A percentile compares a stretch with the other conserved stretches of the same genome.
phyloP scores from a whole-genome alignment of 2,113 vertebrate species.

The Guaruba guarouba region DNA sequence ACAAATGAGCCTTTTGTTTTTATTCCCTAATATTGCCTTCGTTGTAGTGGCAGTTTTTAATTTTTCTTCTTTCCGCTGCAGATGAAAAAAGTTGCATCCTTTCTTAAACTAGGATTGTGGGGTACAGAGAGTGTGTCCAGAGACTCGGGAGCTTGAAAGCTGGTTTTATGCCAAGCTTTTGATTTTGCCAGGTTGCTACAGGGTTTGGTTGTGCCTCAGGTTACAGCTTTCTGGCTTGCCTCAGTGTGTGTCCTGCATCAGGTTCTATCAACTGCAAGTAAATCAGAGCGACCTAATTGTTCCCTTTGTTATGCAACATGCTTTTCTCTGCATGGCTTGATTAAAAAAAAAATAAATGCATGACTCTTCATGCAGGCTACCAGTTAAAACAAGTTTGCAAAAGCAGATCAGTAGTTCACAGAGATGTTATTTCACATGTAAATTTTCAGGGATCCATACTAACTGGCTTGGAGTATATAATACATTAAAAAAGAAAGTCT shows the following conservation, averaged over 20 bases:
- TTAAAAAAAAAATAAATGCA: slow-evolving; percentile 25
- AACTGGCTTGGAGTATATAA: background rate
- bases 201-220: slow-evolving; percentile 38
- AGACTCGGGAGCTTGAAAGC: background rate
- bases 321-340: slow-evolving; percentile 6
- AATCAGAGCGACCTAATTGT: slow-evolving; percentile 38
- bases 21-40: background rate
- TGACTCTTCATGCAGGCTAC: background rate
- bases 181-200: background rate
- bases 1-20: background rate
- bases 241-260: slow-evolving; percentile 43
- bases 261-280: slow-evolving; percentile 8
- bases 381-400: slow-evolving; percentile 11
- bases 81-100: background rate
- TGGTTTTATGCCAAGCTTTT: background rate
- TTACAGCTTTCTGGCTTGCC: slow-evolving; percentile 40
- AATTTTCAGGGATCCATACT: background rate
- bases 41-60: background rate
- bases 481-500: background rate
- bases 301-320: slow-evolving; percentile 39
- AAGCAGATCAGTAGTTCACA: background rate
- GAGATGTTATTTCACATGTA: background rate
- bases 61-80: background rate
- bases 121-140: background rate
- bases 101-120: background rate